phyloP scores from a whole-genome alignment of 2,888 invertebrate species.

The Oasisia sp. region DNA sequence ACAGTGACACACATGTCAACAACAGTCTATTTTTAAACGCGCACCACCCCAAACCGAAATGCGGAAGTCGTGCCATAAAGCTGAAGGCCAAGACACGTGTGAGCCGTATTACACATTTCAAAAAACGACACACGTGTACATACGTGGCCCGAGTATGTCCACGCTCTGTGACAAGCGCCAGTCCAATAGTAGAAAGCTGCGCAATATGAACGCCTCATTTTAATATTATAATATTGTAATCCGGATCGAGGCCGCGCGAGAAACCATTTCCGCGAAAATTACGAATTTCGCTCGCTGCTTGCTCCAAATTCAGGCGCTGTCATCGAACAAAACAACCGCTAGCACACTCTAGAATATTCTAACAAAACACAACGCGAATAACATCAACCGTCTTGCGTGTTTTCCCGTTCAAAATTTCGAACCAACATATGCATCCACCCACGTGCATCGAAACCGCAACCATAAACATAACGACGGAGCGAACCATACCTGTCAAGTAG shows the following conservation, averaged over 20 bases:
- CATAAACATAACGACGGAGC: background rate
- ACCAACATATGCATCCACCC: background rate
- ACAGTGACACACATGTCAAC: background rate
- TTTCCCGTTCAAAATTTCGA: background rate
- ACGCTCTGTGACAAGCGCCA: background rate
- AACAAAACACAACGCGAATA: slow-evolving; percentile 23
- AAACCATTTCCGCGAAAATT: background rate
- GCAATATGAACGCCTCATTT: background rate
- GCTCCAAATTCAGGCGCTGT: slow-evolving; percentile 18
- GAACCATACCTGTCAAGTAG: slow-evolving; percentile 80
- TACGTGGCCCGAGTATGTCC: background rate
- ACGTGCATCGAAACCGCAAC: background rate
- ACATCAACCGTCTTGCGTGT: background rate
- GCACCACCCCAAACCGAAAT: background rate
- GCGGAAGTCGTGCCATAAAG: background rate
- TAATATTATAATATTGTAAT: slow-evolving; percentile 11
- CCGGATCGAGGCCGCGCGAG: slow-evolving; percentile 10
- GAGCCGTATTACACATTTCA: background rate
- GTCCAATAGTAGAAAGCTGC: background rate
- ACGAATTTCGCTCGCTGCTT: background rate
- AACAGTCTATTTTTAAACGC: background rate
- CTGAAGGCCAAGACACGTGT: background rate
- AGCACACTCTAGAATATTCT: background rate
- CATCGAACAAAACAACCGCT: slow-evolving; percentile 3
- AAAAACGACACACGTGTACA: background rate